Evolutionary conservation across 2,888 invertebrate genomes (phyloP), one percentile per base, ranked within the genome.

Genomic region (Torymus texanus): DNA sequence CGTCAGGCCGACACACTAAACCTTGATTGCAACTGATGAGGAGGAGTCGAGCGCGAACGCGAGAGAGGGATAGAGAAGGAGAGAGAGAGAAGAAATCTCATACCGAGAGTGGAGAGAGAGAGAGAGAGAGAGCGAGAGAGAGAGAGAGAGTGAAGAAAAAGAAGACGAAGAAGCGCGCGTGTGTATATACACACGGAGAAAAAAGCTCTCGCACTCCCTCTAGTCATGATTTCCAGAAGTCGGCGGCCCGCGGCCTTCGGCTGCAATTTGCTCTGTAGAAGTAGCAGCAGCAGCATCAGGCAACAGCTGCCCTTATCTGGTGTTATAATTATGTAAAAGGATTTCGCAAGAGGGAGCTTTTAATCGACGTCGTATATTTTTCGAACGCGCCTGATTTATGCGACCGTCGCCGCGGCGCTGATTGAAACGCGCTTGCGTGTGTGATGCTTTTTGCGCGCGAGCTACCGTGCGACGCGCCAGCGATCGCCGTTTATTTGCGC

Each of bases 21-120:
- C 83, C 85, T 86, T 88, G 88, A 88, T 88, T 87, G 85, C 87
- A 86, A 85, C 86, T 86, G 86, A 87, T 87, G 87, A 87, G 85
- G 82, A 84, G 82, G 82, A 84, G 83, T 56, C 84, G 83, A 82
- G 50, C 21, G 55, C 18, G 51, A 41, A 55, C 56, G 21, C 4
- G 14, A 58, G n/a, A 24, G 55, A 41, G n/a, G 59, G 53, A 24
- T 21, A 21, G 21, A 21, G 21, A 21, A 21, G n/a, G n/a, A n/a
- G 29, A 8, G 59, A 67, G 50, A 67, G 72, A 41, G 51, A 41
- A 41, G 18, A 41, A 41, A 41, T 41, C 41, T 41, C 41, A 41
- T 41, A 41, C 41, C 41, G 41, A 41, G 41, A 41, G 41, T 61
- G 13, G 62, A n/a, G 56, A 58, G 58, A 50, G 55, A n/a, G 55